phyloP scores from a whole-genome alignment of 2,888 invertebrate species.

The Entomobrya multifasciata region DNA sequence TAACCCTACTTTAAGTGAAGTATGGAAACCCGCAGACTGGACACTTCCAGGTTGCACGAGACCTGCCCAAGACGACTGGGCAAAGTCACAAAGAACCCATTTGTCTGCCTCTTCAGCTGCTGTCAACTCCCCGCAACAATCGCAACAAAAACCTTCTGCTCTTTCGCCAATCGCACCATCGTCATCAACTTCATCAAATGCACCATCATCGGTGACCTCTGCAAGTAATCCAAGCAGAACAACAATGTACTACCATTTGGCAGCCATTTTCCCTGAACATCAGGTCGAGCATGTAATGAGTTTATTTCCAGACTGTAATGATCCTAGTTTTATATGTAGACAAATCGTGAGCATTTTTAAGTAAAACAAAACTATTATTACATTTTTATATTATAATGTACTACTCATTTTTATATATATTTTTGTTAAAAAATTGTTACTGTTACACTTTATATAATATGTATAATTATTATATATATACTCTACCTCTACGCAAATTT shows the following conservation, averaged over 20 bases:
- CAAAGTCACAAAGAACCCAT: conserved; percentile 81
- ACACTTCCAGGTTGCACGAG: conserved; percentile 80
- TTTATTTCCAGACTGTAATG: conserved; percentile 92
- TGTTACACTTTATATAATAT: conserved; percentile 11
- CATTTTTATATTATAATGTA: neutral
- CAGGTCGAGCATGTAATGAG: conserved; percentile 95
- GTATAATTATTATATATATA: conserved; percentile 10
- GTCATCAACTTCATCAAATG: conserved; percentile 21
- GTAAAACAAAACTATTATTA: conserved; percentile 19
- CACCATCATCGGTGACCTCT: conserved; percentile 31
- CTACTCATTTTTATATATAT: neutral
- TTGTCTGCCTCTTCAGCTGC: conserved; percentile 46
- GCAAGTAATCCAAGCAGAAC: conserved; percentile 85
- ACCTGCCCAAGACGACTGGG: conserved; percentile 73
- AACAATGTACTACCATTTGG: conserved; percentile 91
- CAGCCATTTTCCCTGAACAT: conserved; percentile 94
- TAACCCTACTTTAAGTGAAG: conserved; percentile 80
- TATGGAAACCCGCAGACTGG: conserved; percentile 81
- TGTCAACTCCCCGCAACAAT: conserved; percentile 9
- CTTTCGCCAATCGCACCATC: conserved; percentile 38
- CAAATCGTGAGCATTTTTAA: conserved; percentile 89
- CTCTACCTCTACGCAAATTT: conserved; percentile 16
- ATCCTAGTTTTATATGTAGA: conserved; percentile 94
- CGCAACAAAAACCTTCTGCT: conserved; percentile 40
- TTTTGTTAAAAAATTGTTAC: neutral